Evolutionary conservation across 2,113 vertebrate species (phyloP), one percentile per base, ranked within the genome.

Genomic region (Xiphophorus maculatus): DNA sequence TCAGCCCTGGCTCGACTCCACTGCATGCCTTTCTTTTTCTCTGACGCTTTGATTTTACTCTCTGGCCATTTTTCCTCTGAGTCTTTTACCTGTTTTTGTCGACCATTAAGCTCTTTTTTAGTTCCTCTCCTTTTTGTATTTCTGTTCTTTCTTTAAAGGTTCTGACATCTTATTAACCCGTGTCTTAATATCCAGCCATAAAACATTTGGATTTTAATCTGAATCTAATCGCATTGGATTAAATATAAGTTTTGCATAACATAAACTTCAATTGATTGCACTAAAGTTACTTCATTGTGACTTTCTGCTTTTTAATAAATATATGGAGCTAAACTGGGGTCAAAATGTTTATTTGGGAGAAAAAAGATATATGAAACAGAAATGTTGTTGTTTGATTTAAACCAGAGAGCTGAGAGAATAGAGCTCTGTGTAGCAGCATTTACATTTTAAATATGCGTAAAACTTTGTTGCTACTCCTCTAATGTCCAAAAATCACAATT

Each of bases 1-100:
- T 89, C 84, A 71, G 80, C 71, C n/a, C 81, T 92, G 86, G 88
- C 86, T 87, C 73, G 14, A 83, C 88, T 88, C 84, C 84, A 87
- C 78, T 67, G 71, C 68, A 40, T 64, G 73, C 27, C 86, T 68
- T 64, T 40, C 69, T 27, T 67, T 71, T 66, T 29, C n/a, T 40
- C 37, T 70, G n/a, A 27, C n/a, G 22, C 40, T 58, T 44, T 44
- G 35, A 25, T 35, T 28, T 64, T 60, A 76, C 67, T 65, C 68
- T 72, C 63, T 63, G 30, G 60, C 17, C 68, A 64, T 66, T 62
- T 71, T 80, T 78, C 76, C 60, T 69, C 40, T 28, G 5, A 48
- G 10, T 48, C 6, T 29, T 62, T 73, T 17, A 25, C 37, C 15
- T 19, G 14, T 4, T 58, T 79, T 54, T 14, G 14, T 25, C 29